Evolutionary conservation across 2,888 invertebrate species (phyloP).

Genomic region (Allolobophora icterica): DNA sequence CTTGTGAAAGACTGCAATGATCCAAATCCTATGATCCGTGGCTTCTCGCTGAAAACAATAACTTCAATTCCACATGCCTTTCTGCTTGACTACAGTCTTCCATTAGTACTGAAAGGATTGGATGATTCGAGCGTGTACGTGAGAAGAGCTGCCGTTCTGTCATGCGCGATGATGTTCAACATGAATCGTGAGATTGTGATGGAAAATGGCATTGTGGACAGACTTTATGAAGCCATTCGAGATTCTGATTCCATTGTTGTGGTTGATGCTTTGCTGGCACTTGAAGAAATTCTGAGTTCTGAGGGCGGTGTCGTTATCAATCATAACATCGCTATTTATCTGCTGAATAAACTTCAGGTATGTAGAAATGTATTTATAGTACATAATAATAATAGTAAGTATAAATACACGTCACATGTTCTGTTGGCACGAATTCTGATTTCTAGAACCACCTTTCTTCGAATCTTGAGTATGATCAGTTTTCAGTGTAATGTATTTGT

Average conservation of each 20-base stretch:
- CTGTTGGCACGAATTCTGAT: no score
- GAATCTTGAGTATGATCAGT: no score
- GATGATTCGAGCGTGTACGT: constrained; percentile 61
- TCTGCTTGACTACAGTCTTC: constrained; percentile 52
- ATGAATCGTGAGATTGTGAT: constrained; percentile 46
- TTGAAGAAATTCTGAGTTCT: constrained; percentile 59
- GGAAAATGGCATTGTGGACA: constrained; percentile 55
- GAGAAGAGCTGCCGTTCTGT: constrained; percentile 55
- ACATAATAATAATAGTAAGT: no score
- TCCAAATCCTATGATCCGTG: constrained; percentile 61
- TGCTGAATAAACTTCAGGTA: constrained; percentile 51
- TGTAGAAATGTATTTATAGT: background rate
- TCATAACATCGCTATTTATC: constrained; percentile 57
- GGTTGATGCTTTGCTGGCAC: constrained; percentile 55
- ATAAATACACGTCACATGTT: no score
- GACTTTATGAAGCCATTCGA: constrained; percentile 58
- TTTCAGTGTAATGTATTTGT: no score
- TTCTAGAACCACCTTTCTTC: no score
- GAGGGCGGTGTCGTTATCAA: constrained; percentile 63
- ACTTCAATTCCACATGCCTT: constrained; percentile 53
- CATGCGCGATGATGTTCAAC: constrained; percentile 49
- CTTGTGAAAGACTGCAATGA: constrained; percentile 59
- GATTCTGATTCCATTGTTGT: constrained; percentile 62
- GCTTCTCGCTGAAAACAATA: constrained; percentile 57
- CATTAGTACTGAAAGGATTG: constrained; percentile 45